Evolutionary conservation across 2,888 invertebrate genomes (phyloP).

Genomic region (Dryobota labecula): DNA sequence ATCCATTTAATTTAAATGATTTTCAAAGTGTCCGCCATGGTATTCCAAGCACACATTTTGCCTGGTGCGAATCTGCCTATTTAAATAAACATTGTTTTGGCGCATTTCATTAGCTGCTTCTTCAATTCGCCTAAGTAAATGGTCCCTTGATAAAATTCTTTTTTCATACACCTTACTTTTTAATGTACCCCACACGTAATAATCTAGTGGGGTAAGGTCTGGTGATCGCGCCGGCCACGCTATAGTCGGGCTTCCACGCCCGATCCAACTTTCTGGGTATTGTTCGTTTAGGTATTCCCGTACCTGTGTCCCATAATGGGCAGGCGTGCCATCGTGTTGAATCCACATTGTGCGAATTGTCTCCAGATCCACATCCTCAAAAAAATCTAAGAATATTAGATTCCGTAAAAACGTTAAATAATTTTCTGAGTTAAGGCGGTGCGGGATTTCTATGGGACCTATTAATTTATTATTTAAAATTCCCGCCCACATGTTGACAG

Average conservation of each 20-base stretch:
- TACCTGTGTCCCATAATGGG: slow-evolving; percentile 40
- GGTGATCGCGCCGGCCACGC: slow-evolving; percentile 46
- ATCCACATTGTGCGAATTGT: slow-evolving; percentile 13
- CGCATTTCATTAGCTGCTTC: slow-evolving; percentile 8
- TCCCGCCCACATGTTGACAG: slow-evolving; percentile 52
- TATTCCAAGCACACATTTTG: slow-evolving; percentile 25
- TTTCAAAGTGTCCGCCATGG: slow-evolving; percentile 13
- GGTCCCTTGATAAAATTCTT: slow-evolving; percentile 5
- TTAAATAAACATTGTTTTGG: background rate
- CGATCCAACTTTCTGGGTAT: slow-evolving; percentile 42
- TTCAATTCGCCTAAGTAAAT: slow-evolving; percentile 17
- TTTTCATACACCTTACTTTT: slow-evolving; percentile 27
- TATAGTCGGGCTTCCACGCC: slow-evolving; percentile 39
- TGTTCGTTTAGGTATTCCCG: slow-evolving; percentile 38
- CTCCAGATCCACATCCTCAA: slow-evolving; percentile 10
- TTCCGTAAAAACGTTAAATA: background rate
- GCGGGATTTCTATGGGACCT: slow-evolving; percentile 26
- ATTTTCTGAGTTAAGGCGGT: background rate
- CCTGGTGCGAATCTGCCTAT: slow-evolving; percentile 1
- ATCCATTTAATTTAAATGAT: slow-evolving; percentile 9
- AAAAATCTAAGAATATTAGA: slow-evolving; percentile 3
- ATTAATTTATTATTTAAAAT: slow-evolving; percentile 28
- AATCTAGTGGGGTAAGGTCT: slow-evolving; percentile 37
- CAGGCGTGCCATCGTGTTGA: slow-evolving; percentile 47
- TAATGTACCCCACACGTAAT: slow-evolving; percentile 45